Evolutionary conservation across 2,113 vertebrate species (phyloP).

Genomic region (Vireo altiloquus): DNA sequence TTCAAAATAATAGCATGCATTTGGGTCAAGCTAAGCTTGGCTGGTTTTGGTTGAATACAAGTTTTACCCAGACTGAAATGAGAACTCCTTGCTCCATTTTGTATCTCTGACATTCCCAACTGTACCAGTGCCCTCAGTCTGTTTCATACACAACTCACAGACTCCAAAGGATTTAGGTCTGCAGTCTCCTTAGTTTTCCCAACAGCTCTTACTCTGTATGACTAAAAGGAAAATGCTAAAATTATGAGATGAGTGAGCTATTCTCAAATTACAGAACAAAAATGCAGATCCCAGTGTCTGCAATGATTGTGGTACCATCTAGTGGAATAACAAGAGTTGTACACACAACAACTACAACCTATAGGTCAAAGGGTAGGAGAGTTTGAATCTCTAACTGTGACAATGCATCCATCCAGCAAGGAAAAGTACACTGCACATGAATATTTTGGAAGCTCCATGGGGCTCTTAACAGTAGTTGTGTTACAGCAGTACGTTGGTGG

Average conservation of each 20-base stretch:
- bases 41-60: not conserved
- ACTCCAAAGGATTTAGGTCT: not conserved
- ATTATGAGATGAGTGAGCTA: not conserved
- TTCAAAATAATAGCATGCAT: not conserved
- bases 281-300: not conserved
- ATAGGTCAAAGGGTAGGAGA: not conserved
- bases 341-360: not conserved
- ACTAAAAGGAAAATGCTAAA: not conserved
- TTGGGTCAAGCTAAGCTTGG: not conserved
- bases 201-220: not conserved
- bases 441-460: not conserved
- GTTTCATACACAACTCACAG: not conserved
- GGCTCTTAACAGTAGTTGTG: not conserved
- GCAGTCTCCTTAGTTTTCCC: not conserved
- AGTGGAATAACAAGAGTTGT: not conserved
- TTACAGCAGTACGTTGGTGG: not conserved
- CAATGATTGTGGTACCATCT: slow-evolving; percentile 58
- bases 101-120: not conserved
- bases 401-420: not conserved
- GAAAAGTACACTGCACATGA: not conserved
- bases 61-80: not conserved
- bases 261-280: not conserved
- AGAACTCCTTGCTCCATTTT: not conserved
- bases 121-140: accelerated
- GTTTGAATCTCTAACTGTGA: not conserved